Percentiles rank a stretch among this genome's conserved stretches.
These are phyloP conservation scores for Erannis defoliaria DNA, from an alignment of 2,888 invertebrate species.

Conservation along the genomic window DNA sequence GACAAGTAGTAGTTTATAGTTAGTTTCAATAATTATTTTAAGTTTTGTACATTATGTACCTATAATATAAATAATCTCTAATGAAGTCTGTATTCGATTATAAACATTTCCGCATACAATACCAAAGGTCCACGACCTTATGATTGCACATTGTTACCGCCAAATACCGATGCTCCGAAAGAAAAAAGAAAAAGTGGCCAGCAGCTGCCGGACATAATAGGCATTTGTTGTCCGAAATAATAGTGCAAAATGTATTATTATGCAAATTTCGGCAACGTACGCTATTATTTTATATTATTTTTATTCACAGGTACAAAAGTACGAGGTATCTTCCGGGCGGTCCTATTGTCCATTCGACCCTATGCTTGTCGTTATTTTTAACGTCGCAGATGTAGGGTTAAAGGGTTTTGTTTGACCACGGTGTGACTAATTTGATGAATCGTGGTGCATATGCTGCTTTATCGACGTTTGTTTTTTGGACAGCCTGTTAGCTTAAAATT, in stretches of 20 bases:
- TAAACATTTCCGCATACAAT: constrained; percentile 6
- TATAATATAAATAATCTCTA: too few species aligned
- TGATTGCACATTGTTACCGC: constrained; percentile 48
- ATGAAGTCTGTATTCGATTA: too few species aligned
- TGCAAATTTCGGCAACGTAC: constrained; percentile 73
- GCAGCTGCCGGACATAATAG: constrained; percentile 77
- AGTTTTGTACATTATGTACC: too few species aligned
- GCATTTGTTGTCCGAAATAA: constrained; percentile 79
- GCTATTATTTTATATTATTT: constrained; percentile 68
- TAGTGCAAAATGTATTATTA: constrained; percentile 79
- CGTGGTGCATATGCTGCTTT: constrained; percentile 64
- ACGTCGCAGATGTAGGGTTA: constrained; percentile 64
- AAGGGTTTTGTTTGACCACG: constrained; percentile 63
- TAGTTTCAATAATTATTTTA: too few species aligned
- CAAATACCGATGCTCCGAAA: constrained; percentile 79
- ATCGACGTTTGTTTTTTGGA: background rate
- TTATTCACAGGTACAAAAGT: constrained; percentile 77
- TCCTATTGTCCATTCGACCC: constrained; percentile 66
- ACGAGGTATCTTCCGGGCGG: constrained; percentile 72
- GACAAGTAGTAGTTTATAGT: too few species aligned
- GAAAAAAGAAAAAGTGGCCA: constrained; percentile 63
- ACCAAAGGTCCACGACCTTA: constrained; percentile 27
- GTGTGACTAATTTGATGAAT: constrained; percentile 81
- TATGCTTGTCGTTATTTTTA: constrained; percentile 61
- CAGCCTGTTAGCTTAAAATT: too few species aligned